phyloP scores from a whole-genome alignment of 1,140 invertebrate species.

The Sesamia nonagrioides region DNA sequence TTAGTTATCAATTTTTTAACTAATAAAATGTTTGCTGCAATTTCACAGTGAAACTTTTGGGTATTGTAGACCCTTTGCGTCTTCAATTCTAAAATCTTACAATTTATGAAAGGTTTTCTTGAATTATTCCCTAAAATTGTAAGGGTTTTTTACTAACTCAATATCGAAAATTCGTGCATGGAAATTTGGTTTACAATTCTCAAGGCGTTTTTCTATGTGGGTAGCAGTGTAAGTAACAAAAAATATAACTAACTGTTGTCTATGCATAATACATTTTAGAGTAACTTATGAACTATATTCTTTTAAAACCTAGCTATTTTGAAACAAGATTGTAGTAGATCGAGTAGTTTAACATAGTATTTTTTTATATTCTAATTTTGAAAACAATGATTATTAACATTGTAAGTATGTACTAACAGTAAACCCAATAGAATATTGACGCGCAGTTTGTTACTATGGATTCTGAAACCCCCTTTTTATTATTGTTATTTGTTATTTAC shows the following conservation, averaged over 20 bases:
- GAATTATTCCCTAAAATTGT: constrained; percentile 22
- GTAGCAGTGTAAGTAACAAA: constrained; percentile 19
- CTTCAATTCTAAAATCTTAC: constrained; percentile 45
- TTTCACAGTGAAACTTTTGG: constrained; percentile 50
- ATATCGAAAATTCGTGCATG: neutral
- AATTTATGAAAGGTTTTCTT: constrained; percentile 50
- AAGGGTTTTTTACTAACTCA: constrained; percentile 37
- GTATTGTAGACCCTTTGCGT: constrained; percentile 20
- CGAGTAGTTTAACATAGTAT: neutral
- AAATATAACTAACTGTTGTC: constrained; percentile 24
- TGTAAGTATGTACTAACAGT: too few species aligned
- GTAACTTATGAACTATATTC: neutral
- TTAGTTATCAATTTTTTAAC: constrained; percentile 95
- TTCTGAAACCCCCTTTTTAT: too few species aligned
- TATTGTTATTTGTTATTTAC: too few species aligned
- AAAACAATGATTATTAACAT: neutral
- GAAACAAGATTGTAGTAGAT: neutral
- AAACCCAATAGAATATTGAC: neutral
- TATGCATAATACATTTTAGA: constrained; percentile 29
- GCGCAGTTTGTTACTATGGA: too few species aligned
- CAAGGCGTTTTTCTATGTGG: constrained; percentile 5
- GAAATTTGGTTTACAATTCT: constrained; percentile 9
- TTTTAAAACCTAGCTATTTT: constrained; percentile 6
- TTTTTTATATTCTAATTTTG: neutral
- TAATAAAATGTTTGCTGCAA: constrained; percentile 74